phyloP scores from a whole-genome alignment of 2,797 vertebrate genomes.

The Clamator glandarius region DNA sequence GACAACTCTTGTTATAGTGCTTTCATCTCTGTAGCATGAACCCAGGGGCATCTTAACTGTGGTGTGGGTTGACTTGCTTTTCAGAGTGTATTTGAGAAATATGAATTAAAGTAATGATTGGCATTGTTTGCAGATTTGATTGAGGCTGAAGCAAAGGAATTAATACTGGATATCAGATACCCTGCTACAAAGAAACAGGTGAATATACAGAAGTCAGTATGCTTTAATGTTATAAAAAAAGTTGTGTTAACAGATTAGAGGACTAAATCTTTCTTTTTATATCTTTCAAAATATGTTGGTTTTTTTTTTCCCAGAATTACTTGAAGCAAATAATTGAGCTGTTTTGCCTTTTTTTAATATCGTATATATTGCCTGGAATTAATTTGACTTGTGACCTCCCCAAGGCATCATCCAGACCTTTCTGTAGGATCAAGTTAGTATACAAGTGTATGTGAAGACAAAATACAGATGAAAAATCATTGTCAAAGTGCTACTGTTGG shows the following conservation, averaged over 20 bases:
- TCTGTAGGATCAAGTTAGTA: not conserved
- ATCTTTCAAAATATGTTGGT: not conserved
- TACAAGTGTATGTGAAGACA: not conserved
- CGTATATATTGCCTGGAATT: not conserved
- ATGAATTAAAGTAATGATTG: not conserved
- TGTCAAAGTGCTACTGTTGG: not conserved
- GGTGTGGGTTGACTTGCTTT: not conserved
- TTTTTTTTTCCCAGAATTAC: not conserved
- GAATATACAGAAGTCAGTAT: not conserved
- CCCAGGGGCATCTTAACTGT: accelerated
- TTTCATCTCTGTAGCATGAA: not conserved
- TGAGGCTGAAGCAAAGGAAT: conserved; percentile 87
- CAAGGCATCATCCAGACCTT: not conserved
- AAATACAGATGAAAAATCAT: not conserved
- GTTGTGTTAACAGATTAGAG: not conserved
- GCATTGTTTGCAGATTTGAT: conserved; percentile 81
- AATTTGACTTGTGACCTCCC: not conserved
- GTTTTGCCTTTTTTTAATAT: not conserved
- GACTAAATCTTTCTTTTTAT: not conserved
- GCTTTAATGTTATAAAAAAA: not conserved
- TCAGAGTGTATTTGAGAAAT: not conserved
- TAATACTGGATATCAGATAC: conserved; percentile 94
- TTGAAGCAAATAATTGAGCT: not conserved
- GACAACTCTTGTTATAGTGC: not conserved
- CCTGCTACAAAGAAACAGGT: conserved; percentile 96